phyloP scores from a whole-genome alignment of 2,797 vertebrate genomes.

The Malacoctenus gilli region DNA sequence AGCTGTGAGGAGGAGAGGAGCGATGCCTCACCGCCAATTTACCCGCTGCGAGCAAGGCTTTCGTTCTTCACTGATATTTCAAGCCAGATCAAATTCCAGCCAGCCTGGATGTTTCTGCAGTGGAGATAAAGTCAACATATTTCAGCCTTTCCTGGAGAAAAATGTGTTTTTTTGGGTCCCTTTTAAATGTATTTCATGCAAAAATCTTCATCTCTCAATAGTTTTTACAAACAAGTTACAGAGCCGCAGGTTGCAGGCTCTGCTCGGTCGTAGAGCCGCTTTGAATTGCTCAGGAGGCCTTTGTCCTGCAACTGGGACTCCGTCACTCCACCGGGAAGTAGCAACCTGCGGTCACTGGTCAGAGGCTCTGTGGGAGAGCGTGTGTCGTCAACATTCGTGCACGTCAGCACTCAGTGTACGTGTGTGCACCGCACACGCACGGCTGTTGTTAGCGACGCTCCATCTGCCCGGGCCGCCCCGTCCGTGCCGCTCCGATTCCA shows the following conservation, averaged over 20 bases:
- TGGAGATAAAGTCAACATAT: no score
- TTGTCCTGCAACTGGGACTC: conserved; percentile 34
- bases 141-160: no score
- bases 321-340: conserved; percentile 35
- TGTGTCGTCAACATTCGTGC: conserved; percentile 35
- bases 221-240: no score
- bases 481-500: conserved; percentile 67
- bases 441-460: conserved; percentile 48
- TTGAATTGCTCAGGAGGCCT: conserved; percentile 25
- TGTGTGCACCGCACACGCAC: conserved; percentile 26
- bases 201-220: no score
- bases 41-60: conserved; percentile 55
- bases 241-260: no score
- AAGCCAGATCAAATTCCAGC: conserved; percentile 38
- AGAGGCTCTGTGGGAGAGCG: conserved; percentile 4
- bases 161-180: no score
- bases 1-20: conserved; percentile 49
- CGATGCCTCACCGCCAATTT: conserved; percentile 31
- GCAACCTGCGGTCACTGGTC: conserved; percentile 38
- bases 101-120: conserved; percentile 2
- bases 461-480: conserved; percentile 60
- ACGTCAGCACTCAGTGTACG: conserved; percentile 23
- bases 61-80: conserved; percentile 49
- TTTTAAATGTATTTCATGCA: no score
- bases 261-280: conserved; percentile 30